Base-by-base conservation (phyloP, 2,888 invertebrate species). In the Plebejus argus region DNA sequence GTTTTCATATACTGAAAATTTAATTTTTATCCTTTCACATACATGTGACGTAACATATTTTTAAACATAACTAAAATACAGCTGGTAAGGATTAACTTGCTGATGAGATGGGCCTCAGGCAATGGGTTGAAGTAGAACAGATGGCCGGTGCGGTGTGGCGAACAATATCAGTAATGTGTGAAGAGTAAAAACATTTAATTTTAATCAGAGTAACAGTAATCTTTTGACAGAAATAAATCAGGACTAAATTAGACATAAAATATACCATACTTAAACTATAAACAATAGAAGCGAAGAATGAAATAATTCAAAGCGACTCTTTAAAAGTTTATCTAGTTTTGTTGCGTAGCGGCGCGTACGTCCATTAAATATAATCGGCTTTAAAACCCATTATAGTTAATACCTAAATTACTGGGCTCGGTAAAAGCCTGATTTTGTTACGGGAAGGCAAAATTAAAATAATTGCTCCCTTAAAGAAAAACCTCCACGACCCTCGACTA, bases 351-450 rank as follows among this genome's bases (percentile, higher is more conserved):
- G 20, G 12, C 23, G 23, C 45, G n/a, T 28, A 74, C 23, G 49
- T 53, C 74, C 53, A 74, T 74, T 74, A 74, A 72, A 72, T 45
- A 72, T 72, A 72, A 74, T 49, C 74, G 53, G 74, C 20, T 74
- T 74, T 74, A 74, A 53, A 74, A 53, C 49, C 72, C 74, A 74
- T 74, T 74, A 74, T 74, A 74, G 74, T 74, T 74, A 53, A 74
- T 74, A 49, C 74, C 49, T 74, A 49, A 74, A 74, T 74, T 74
- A 33, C 74, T 53, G 49, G 53, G 49, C 74, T 18, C 74, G 74
- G 74, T 53, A 53, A 74, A 74, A 74, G 74, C 74, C 20, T 49
- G 49, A 74, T 53, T 23, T 74, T 74, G 74, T 53, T 74, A 28
- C 28, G 49, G 53, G 74, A 28, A 74, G 15, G 49, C 23, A 49